phyloP scores from a whole-genome alignment of 2,888 invertebrate genomes.

The Amphiduros pacificus region DNA sequence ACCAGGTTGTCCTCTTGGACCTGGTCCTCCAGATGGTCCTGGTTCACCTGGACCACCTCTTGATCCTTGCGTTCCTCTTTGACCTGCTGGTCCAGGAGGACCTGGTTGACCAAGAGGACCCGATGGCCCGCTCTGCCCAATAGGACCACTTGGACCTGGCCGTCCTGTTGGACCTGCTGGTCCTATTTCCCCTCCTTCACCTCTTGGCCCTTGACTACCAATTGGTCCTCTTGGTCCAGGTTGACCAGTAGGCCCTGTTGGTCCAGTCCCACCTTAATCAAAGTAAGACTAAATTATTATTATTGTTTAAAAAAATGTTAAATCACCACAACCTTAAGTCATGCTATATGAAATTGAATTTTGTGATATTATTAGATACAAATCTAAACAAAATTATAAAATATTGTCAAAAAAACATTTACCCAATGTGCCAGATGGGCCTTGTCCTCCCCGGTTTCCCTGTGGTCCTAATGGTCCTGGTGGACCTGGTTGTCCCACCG shows the following conservation, averaged over 20 bases:
- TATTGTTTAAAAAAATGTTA: neutral
- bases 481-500: slow-evolving; percentile 4
- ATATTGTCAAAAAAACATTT: too few relatives aligned
- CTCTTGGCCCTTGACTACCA: slow-evolving; percentile 12
- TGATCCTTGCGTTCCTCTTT: slow-evolving; percentile 65
- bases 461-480: slow-evolving; percentile 8
- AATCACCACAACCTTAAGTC: neutral
- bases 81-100: slow-evolving; percentile 35
- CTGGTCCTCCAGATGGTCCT: slow-evolving; percentile 31
- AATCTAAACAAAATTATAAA: too few relatives aligned
- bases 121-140: neutral
- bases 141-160: slow-evolving; percentile 10
- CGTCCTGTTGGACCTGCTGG: slow-evolving; percentile 9
- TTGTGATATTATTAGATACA: too few relatives aligned
- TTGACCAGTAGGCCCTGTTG: neutral
- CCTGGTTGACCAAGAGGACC: slow-evolving; percentile 21
- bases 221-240: slow-evolving; percentile 9
- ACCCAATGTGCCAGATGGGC: too few relatives aligned
- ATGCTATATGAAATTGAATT: neutral
- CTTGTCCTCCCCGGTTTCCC: neutral
- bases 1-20: slow-evolving; percentile 21
- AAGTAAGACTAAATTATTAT: neutral
- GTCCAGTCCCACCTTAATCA: slow-evolving; percentile 3
- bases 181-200: slow-evolving; percentile 8
- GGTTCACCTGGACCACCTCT: slow-evolving; percentile 8